phyloP scores from a whole-genome alignment of 1,140 invertebrate species.

The Rhynchophorus ferrugineus region DNA sequence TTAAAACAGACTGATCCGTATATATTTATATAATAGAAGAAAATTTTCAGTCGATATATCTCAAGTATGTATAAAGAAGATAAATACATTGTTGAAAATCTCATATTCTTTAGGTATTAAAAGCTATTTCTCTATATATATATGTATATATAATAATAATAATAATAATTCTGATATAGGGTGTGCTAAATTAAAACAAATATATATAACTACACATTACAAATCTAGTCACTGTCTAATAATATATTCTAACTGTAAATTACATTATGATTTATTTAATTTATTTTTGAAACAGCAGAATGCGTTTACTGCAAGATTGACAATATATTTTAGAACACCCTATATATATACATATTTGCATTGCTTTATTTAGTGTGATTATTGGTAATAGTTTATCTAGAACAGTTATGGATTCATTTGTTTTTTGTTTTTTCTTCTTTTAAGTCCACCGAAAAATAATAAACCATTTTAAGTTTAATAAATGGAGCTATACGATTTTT shows the following conservation, averaged over 20 bases:
- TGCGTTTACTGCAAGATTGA: too few species aligned
- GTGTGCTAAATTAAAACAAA: constrained; percentile 1
- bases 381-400: neutral
- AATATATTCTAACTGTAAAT: neutral
- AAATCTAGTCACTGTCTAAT: neutral
- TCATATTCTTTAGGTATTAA: constrained; percentile 13
- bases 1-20: too few species aligned
- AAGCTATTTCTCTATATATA: constrained; percentile 8
- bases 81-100: constrained; percentile 8
- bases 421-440: too few species aligned
- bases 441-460: too few species aligned
- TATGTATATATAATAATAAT: too few species aligned
- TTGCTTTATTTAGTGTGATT: neutral
- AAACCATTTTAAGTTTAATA: too few species aligned
- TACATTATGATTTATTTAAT: too few species aligned
- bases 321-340: neutral
- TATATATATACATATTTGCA: neutral
- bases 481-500: constrained; percentile 1
- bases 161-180: too few species aligned
- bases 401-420: neutral
- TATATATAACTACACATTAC: neutral
- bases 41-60: constrained; percentile 14
- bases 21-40: constrained; percentile 11
- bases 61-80: constrained; percentile 16
- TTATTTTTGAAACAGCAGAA: too few species aligned